Evolutionary conservation across 1,140 invertebrate species (phyloP), one percentile per base, ranked within the genome.

Genomic region (Danaus melanippus): DNA sequence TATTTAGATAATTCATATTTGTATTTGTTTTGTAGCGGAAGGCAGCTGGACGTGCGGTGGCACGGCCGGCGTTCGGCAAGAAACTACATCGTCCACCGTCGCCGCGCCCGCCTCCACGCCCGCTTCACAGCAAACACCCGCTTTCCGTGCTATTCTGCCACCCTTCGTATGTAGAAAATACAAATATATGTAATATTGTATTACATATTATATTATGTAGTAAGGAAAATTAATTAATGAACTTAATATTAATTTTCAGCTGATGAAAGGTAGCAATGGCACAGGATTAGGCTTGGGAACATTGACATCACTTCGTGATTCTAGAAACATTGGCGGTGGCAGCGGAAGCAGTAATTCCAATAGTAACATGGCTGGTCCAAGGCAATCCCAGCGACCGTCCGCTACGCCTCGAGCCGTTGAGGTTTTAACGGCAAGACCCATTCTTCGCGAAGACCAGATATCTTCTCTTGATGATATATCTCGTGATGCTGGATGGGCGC

Each of bases 391-490:
- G 48, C 76, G 71, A 57, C 69, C 70, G 62, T 70, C 74, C 21
- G 70, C 75, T 61, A 77, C 79, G 56, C 76, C 79, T 46, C 75
- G 84, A 67, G 86, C 81, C 57, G 76, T 74, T 46, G 84, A 81
- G 63, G 72, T 80, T 58, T 69, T 86, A 17, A 79, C 77, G 9
- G 72, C 83, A 15, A 69, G 94, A 48, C 95, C 96, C 41, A 97
- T 98, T 47, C 95, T 98, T 46, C 94, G 94, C 58, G 95, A 97
- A 71, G 96, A 97, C 78, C 95, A 97, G 83, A 89, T 98, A 53
- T 95, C 93, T 68, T 92, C 93, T 56, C 94, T 98, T 90, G 96
- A 97, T 86, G 94, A 97, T 73, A 94, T 97, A 59, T 91, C 94
- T 40, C 90, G 93, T 68, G 95, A 96, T 74, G 92, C 94, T 67